phyloP scores from a whole-genome alignment of 2,113 vertebrate species.

The Lathamus discolor region DNA sequence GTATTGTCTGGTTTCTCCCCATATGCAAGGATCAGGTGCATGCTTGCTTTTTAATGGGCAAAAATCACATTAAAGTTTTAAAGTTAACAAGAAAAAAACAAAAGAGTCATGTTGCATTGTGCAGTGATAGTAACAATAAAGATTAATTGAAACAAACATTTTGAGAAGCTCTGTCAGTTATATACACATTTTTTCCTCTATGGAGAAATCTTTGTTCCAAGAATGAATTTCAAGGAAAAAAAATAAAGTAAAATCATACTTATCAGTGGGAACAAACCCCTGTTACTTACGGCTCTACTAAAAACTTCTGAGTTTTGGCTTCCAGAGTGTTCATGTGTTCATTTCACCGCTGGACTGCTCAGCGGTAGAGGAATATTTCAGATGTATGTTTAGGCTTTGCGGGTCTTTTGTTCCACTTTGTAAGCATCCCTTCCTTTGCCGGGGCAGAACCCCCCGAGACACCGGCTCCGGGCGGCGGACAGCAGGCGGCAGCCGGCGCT shows the following conservation, averaged over 20 bases:
- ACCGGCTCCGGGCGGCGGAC: not conserved
- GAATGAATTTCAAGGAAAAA: not conserved
- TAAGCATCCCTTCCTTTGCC: too few relatives aligned
- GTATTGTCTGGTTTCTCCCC: not conserved
- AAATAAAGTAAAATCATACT: fast-evolving
- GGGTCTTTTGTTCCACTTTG: too few relatives aligned
- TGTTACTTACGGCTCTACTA: not conserved
- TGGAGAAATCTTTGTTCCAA: not conserved
- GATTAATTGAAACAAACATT: not conserved
- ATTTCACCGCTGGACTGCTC: not conserved
- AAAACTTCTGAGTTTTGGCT: fast-evolving
- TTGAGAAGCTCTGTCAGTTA: not conserved
- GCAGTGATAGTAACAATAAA: not conserved
- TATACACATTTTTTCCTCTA: fast-evolving
- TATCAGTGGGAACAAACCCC: not conserved
- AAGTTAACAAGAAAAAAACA: not conserved
- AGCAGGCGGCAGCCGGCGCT: slow-evolving; percentile 28
- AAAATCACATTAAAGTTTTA: not conserved
- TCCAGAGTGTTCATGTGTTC: not conserved
- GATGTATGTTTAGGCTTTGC: not conserved
- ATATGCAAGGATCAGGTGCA: not conserved
- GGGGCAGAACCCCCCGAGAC: not conserved
- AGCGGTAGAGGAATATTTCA: not conserved
- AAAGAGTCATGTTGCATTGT: not conserved
- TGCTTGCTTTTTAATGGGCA: not conserved